A percentile compares a stretch with the other conserved stretches of the same genome.
Conservation (phyloP, 2,113 vertebrate genomes). For the Oncorhynchus keta region DNA sequence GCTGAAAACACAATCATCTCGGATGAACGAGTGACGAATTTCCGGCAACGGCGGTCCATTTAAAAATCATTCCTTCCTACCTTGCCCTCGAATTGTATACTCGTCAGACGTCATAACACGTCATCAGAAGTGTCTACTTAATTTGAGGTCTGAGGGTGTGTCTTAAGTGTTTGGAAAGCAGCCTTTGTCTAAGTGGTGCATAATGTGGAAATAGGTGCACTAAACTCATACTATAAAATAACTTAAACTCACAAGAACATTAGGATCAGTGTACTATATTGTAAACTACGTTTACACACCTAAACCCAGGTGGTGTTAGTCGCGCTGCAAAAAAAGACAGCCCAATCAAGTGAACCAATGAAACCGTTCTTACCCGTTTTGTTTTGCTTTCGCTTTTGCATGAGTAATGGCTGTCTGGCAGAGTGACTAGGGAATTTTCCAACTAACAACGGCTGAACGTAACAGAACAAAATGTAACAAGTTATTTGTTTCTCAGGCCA, state of each 20-base stretch:
- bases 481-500: background rate
- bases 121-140: too few relatives aligned
- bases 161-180: background rate
- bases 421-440: constrained; percentile 17
- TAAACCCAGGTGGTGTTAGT: too few relatives aligned
- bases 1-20: too few relatives aligned
- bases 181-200: background rate
- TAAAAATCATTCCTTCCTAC: too few relatives aligned
- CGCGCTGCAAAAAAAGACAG: background rate
- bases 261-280: background rate
- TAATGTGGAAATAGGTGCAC: background rate
- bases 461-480: background rate
- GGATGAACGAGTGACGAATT: too few relatives aligned
- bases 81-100: too few relatives aligned
- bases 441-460: background rate
- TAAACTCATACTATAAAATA: too few relatives aligned
- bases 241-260: background rate
- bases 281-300: background rate
- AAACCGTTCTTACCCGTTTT: background rate
- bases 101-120: too few relatives aligned
- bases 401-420: background rate
- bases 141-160: too few relatives aligned
- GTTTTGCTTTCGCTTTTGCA: constrained; percentile 14
- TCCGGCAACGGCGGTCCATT: too few relatives aligned
- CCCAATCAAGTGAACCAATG: background rate